Conservation (phyloP, 2,888 invertebrate genomes). For the Mechanitis mazaeus region DNA sequence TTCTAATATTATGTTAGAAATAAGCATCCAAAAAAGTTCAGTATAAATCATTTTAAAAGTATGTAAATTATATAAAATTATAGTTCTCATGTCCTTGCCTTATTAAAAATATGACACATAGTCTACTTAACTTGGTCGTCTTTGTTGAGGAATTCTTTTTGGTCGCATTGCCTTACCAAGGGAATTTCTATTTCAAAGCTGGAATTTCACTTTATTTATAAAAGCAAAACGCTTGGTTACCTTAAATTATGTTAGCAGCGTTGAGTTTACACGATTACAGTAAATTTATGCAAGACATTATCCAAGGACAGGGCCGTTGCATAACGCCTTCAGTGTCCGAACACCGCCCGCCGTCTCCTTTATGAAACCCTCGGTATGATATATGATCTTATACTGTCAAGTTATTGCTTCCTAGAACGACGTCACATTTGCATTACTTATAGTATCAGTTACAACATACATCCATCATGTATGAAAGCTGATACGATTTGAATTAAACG, state of each 20-base stretch:
- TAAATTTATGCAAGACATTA: conserved; percentile 75
- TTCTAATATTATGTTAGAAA: too few relatives aligned
- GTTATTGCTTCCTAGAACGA: conserved; percentile 62
- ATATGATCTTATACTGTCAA: conserved; percentile 61
- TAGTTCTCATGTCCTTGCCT: too few relatives aligned
- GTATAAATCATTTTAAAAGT: too few relatives aligned
- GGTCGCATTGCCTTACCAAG: conserved; percentile 19
- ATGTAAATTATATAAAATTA: too few relatives aligned
- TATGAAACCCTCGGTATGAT: conserved; percentile 68
- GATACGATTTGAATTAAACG: conserved; percentile 13
- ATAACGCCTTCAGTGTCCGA: conserved; percentile 73
- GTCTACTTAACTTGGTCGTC: conserved; percentile 3
- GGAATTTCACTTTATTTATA: conserved; percentile 25
- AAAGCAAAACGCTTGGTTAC: conserved; percentile 47
- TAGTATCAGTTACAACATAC: conserved; percentile 33
- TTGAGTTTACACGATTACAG: conserved; percentile 67
- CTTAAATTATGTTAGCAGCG: conserved; percentile 65
- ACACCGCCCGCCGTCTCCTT: conserved; percentile 53
- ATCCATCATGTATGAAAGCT: conserved; percentile 32
- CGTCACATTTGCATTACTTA: conserved; percentile 51
- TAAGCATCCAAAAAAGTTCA: too few relatives aligned
- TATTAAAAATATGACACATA: neutral
- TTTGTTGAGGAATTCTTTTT: conserved; percentile 17
- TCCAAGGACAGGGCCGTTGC: conserved; percentile 67
- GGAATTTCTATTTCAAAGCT: conserved; percentile 24